phyloP scores from a whole-genome alignment of 2,888 invertebrate genomes.

The Crepidodera aurea region DNA sequence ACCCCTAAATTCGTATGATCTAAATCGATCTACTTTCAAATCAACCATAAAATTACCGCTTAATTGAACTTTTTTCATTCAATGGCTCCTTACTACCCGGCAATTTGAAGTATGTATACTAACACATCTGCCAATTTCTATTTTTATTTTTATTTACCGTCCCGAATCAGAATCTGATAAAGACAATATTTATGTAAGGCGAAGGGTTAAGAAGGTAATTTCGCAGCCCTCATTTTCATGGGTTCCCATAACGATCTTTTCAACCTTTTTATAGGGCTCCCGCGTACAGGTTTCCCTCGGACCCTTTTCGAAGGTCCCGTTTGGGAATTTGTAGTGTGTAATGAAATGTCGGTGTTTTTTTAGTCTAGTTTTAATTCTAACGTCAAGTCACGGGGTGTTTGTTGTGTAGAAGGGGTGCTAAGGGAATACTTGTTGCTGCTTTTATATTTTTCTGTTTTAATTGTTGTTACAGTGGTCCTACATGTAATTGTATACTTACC shows the following conservation, averaged over 20 bases:
- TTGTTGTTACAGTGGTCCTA: background rate
- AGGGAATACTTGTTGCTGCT: conserved; percentile 7
- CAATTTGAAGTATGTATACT: background rate
- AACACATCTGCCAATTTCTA: conserved; percentile 12
- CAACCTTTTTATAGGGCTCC: background rate
- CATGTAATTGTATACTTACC: no score
- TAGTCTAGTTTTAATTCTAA: conserved; percentile 17
- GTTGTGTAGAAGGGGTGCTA: background rate
- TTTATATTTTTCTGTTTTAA: conserved; percentile 1
- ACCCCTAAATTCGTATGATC: no score
- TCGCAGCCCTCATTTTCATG: conserved; percentile 25
- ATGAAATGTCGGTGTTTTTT: background rate
- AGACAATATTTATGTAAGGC: conserved; percentile 33
- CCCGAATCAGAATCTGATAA: conserved; percentile 35
- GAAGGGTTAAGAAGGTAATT: conserved; percentile 36
- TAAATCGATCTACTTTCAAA: background rate
- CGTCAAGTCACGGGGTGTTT: conserved; percentile 10
- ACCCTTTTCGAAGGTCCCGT: conserved; percentile 30
- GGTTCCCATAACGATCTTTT: conserved; percentile 40
- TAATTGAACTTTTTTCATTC: background rate
- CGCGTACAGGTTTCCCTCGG: conserved; percentile 30
- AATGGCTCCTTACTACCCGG: background rate
- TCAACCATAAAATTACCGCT: background rate
- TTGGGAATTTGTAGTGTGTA: conserved; percentile 18
- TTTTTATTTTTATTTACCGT: background rate